Evolutionary conservation across 2,888 invertebrate species (phyloP), one percentile per base, ranked within the genome.

Genomic region (Chesias legatella): DNA sequence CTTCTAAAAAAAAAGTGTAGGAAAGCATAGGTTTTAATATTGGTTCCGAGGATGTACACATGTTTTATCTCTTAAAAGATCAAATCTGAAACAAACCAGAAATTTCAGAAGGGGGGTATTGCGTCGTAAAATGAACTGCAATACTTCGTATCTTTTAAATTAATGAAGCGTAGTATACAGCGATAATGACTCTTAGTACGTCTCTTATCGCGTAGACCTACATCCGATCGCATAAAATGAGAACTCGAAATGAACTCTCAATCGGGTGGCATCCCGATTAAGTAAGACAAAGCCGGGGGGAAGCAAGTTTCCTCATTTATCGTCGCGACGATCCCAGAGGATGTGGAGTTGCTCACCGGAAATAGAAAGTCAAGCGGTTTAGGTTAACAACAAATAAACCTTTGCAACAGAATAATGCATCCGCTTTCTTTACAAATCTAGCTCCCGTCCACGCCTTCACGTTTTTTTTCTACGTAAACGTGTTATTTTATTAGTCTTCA

Each of bases 281-380:
- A 53, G 63, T 58, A 58, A 73, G 67, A 78, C 72, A 75, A 80
- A 75, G 71, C 61, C 62, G 55, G 58, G 58, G 56, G 63, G 66
- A 69, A 74, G 64, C 63, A 65, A 73, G 68, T 75, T 76, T 69
- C 67, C 70, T 75, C 76, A 75, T 80, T 80, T 78, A 78, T 75
- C 66, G 68, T 56, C 51, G 55, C 55, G 51, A 56, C 73, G 70
- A 72, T 79, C 70, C 70, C 67, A 53, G 53, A 71, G 75, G 80
- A 76, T 77, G 73, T 60, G 63, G 60, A 43, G 51, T 55, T 54
- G 65, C 71, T 66, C 62, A 62, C 59, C 64, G 79, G 76, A 80
- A 80, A 82, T 81, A 76, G 78, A 82, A 79, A 80, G 80, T 77
- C 76, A 78, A 80, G 73, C 71, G 64, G 63, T 68, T 67, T 71